Conservation (phyloP, 2,797 vertebrate genomes). For the Gouania willdenowi region DNA sequence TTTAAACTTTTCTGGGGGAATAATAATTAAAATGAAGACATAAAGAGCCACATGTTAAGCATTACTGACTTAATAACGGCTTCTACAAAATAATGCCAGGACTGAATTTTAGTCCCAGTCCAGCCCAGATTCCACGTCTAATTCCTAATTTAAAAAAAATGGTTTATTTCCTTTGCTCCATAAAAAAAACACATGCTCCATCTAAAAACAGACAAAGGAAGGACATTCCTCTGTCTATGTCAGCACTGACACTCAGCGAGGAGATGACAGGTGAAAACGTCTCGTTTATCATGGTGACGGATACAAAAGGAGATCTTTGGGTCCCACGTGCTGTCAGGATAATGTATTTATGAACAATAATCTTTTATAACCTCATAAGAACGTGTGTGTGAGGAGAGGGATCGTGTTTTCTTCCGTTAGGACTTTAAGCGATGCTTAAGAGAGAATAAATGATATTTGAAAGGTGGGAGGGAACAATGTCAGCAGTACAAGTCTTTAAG, state of each 20-base stretch:
- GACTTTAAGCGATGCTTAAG: background rate
- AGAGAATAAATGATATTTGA: conserved; percentile 1
- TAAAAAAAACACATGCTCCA: conserved; percentile 1
- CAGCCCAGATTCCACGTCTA: too few relatives aligned
- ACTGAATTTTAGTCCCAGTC: too few relatives aligned
- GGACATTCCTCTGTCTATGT: conserved; percentile 22
- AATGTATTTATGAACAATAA: conserved; percentile 23
- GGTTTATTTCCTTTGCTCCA: too few relatives aligned
- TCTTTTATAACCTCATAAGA: too few relatives aligned
- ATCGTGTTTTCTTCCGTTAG: background rate
- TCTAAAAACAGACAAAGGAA: background rate
- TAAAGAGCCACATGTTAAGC: too few relatives aligned
- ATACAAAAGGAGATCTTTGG: conserved; percentile 23
- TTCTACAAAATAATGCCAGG: too few relatives aligned
- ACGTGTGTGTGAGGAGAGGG: too few relatives aligned
- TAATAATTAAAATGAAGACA: too few relatives aligned
- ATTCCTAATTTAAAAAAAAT: too few relatives aligned
- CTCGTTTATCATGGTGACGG: conserved; percentile 41
- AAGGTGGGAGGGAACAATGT: background rate
- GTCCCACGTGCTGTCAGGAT: conserved; percentile 2
- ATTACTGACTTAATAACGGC: too few relatives aligned
- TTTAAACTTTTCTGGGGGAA: too few relatives aligned
- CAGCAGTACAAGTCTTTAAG: conserved; percentile 29
- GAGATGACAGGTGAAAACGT: conserved; percentile 4
- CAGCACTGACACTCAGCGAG: conserved; percentile 21